Conservation (phyloP, 2,113 vertebrate species). For the Caranx melampygus region DNA sequence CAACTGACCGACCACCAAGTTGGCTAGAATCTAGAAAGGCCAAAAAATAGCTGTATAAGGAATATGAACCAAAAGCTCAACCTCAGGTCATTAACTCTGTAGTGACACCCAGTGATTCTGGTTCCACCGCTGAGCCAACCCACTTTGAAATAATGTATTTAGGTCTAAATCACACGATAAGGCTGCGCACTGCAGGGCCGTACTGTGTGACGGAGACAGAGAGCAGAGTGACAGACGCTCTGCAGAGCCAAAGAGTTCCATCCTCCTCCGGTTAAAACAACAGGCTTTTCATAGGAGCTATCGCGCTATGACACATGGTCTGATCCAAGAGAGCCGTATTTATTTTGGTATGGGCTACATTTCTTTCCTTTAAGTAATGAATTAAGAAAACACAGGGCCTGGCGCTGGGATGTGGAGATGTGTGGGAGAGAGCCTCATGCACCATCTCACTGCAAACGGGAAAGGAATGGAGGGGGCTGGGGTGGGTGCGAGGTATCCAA, state of each 20-base stretch:
- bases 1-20: background rate
- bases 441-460: constrained; percentile 82
- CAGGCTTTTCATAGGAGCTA: constrained; percentile 74
- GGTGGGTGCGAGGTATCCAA: constrained; percentile 76
- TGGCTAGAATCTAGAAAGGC: background rate
- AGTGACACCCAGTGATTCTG: constrained; percentile 44
- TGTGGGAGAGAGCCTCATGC: constrained; percentile 89
- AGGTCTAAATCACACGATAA: constrained; percentile 68
- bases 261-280: constrained; percentile 82
- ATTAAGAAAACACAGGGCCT: constrained; percentile 85
- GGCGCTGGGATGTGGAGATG: constrained; percentile 83
- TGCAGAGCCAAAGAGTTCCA: constrained; percentile 78
- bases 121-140: constrained; percentile 42
- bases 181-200: constrained; percentile 43
- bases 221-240: constrained; percentile 77
- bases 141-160: constrained; percentile 67
- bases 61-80: constrained; percentile 10
- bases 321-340: constrained; percentile 77
- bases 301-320: constrained; percentile 76
- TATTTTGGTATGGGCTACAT: constrained; percentile 81
- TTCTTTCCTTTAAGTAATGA: constrained; percentile 84
- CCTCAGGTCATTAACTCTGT: constrained; percentile 40
- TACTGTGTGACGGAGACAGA: constrained; percentile 71
- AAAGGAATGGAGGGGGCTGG: constrained; percentile 82
- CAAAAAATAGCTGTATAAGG: background rate